Evolutionary conservation across 2,888 invertebrate species (phyloP).

Genomic region (Tiliacea citrago): DNA sequence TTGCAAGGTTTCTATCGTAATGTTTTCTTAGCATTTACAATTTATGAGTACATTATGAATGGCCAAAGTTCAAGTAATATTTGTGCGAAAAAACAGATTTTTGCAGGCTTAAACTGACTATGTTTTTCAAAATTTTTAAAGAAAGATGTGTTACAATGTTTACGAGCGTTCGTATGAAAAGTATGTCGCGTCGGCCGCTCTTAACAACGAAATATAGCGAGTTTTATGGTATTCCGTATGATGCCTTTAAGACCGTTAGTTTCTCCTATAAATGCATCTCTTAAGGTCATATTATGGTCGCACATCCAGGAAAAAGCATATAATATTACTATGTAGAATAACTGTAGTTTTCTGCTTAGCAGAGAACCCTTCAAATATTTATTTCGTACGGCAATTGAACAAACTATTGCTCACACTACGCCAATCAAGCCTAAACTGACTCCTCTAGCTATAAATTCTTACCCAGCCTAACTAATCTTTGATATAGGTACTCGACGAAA

Average conservation of each 20-base stretch:
- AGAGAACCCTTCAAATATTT: neutral
- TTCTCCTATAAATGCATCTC: neutral
- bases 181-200: too few relatives aligned
- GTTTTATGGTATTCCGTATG: too few relatives aligned
- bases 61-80: too few relatives aligned
- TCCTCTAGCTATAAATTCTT: slow-evolving; percentile 32
- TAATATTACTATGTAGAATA: neutral
- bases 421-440: slow-evolving; percentile 28
- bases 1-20: too few relatives aligned
- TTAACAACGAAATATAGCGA: too few relatives aligned
- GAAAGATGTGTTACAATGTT: too few relatives aligned
- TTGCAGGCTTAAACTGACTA: too few relatives aligned
- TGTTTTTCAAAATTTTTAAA: too few relatives aligned
- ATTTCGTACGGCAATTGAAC: neutral
- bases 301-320: neutral
- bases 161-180: too few relatives aligned
- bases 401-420: neutral
- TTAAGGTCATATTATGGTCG: neutral
- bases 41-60: too few relatives aligned
- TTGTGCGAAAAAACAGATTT: too few relatives aligned
- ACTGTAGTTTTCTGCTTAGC: neutral
- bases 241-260: neutral
- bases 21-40: too few relatives aligned
- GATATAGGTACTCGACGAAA: slow-evolving; percentile 43
- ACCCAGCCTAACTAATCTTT: slow-evolving; percentile 33